phyloP scores from a whole-genome alignment of 2,888 invertebrate genomes.

The Drosophila bunnanda region DNA sequence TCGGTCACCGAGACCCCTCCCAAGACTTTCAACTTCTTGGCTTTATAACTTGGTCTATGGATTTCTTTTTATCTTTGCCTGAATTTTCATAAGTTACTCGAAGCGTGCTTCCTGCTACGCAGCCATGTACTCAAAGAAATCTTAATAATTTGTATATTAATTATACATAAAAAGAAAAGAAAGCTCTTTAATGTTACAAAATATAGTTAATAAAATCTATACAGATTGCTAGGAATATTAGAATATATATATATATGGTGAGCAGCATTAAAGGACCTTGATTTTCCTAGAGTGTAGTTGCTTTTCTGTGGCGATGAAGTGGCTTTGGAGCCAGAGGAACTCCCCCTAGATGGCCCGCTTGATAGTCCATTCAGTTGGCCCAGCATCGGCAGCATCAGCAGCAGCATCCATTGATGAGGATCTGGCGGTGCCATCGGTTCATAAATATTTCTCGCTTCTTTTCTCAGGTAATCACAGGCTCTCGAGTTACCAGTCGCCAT shows the following conservation, averaged over 20 bases:
- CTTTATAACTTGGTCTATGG: constrained; percentile 20
- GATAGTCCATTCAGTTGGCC: constrained; percentile 48
- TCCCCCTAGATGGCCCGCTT: constrained; percentile 43
- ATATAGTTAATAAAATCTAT: not conserved
- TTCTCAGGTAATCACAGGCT: constrained; percentile 68
- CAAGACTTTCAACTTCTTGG: constrained; percentile 42
- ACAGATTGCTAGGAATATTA: not conserved
- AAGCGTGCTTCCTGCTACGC: constrained; percentile 79
- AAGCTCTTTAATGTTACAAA: not conserved
- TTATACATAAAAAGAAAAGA: not conserved
- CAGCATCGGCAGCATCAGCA: constrained; percentile 7
- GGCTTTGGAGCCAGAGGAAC: constrained; percentile 27
- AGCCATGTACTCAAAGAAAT: constrained; percentile 32
- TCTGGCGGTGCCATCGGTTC: constrained; percentile 65
- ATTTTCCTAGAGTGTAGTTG: constrained; percentile 13
- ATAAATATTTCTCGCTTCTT: constrained; percentile 72
- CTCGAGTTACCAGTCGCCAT: constrained; percentile 70
- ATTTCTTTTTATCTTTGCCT: constrained; percentile 22
- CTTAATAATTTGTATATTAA: not conserved
- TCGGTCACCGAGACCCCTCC: constrained; percentile 38
- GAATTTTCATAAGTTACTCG: constrained; percentile 62
- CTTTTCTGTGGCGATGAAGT: constrained; percentile 50
- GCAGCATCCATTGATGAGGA: constrained; percentile 65
- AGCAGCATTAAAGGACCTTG: too few relatives aligned
- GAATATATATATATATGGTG: not conserved